Base-by-base conservation (phyloP, 2,113 vertebrate genomes). In the Axis porcinus region DNA sequence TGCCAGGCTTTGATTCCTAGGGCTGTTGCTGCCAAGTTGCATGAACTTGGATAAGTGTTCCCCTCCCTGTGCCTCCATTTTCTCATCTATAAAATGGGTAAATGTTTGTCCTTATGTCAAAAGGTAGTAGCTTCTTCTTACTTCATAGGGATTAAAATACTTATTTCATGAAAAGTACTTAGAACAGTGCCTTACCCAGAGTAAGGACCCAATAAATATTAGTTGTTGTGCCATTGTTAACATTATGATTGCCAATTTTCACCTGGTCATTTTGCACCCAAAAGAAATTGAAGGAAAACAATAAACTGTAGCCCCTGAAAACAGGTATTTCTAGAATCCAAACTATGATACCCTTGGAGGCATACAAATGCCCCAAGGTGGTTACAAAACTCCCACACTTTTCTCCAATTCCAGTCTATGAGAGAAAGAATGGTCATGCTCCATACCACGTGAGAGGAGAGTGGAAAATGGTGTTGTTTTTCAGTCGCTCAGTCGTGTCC, bases 381-480 rank as follows among this genome's bases (percentile, higher is more conserved):
- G 33, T 57, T 67, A 54, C 15, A 43, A 81, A 89, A 45, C 36
- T 45, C 60, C 52, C 57, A 70, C 33, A 74, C 36, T 54, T 70
- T 54, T n/a, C 17, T 67, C 30, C 33, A 25, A 43, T 21, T 55
- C 25, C 23, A 11, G 45, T 33, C 60, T 54, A 6, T 30, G 30
- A 83, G 40, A 19, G 7, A 57, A 57, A 50, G 27, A 88, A 47
- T 11, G 17, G 60, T 70, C 62, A n/a, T 2, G 4, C 6, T 9
- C 40, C 11, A 4, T 33, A 14, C 3, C 13, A 5, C 0, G 1
- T 45, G 16, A 28, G 9, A n/a, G 30, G 19, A 78, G 11, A 54
- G 8, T 15, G 14, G 90, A 36, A 91, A 45, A 76, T 43, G 12
- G 47, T 50, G 36, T 70, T 23, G 36, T 76, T 43, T 23, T 43